Conservation (phyloP, 2,888 invertebrate species). For the Cartodere bifasciata region DNA sequence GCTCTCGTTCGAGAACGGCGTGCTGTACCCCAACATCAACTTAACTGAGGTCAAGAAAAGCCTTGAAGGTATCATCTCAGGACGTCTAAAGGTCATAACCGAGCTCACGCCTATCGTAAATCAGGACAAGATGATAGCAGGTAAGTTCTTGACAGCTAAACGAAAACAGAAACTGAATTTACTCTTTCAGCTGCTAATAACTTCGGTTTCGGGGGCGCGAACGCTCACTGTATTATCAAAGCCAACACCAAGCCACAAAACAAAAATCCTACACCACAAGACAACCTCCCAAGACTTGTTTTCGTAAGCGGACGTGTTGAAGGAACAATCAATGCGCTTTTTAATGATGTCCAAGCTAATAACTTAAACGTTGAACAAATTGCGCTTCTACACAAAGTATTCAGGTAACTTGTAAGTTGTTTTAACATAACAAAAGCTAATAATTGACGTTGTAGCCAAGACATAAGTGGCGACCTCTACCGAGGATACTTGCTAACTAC, state of each 20-base stretch:
- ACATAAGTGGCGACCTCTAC: conserved; percentile 4
- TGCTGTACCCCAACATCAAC: too few relatives aligned
- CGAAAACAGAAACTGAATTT: not conserved
- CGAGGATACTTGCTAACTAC: conserved; percentile 7
- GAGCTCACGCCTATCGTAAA: not conserved
- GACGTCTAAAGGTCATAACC: not conserved
- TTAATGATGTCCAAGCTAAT: conserved; percentile 6
- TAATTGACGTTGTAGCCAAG: conserved; percentile 3
- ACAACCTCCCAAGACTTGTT: conserved; percentile 1
- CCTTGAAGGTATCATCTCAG: conserved; percentile 11
- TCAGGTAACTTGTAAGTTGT: conserved; percentile 2
- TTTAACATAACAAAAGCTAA: not conserved
- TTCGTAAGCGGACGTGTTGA: conserved; percentile 3
- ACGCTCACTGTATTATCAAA: conserved; percentile 2
- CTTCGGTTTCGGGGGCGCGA: conserved; percentile 10
- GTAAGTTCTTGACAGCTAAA: conserved; percentile 1
- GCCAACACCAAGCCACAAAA: conserved; percentile 3
- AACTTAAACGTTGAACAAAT: conserved; percentile 8
- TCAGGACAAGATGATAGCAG: not conserved
- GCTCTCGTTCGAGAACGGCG: too few relatives aligned
- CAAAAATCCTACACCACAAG: not conserved
- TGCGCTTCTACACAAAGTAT: conserved; percentile 9
- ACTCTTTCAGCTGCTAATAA: conserved; percentile 8
- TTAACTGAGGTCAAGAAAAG: too few relatives aligned
- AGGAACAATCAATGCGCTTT: conserved; percentile 3